Conservation (phyloP, 30 jellyfish, hydroid and myxozoan genomes). For the Hydractinia echinata region DNA sequence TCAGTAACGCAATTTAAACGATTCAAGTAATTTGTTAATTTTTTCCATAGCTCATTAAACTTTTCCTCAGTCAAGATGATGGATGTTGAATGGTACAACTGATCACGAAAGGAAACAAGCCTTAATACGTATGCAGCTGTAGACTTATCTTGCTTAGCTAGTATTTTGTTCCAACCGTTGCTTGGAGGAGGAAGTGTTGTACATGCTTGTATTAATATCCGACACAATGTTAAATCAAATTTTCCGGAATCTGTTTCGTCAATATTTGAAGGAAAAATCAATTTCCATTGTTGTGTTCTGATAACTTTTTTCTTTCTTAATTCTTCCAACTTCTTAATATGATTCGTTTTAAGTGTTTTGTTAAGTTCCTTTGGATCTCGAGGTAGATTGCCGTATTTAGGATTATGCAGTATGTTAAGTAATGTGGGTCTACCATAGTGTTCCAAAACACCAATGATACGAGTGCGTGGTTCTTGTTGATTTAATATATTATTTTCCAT, state of each 20-base stretch:
- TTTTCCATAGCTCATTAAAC: no score
- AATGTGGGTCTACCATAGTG: neutral
- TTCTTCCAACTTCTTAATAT: neutral
- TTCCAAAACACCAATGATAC: neutral
- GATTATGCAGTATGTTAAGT: neutral
- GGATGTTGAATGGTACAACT: no score
- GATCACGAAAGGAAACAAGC: no score
- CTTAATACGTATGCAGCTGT: neutral
- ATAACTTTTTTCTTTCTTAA: conserved; percentile 8
- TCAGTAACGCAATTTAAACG: no score
- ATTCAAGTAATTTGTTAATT: no score
- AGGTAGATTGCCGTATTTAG: neutral
- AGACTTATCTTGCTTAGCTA: neutral
- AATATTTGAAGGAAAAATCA: neutral
- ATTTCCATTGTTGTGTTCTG: neutral
- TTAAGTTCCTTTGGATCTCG: neutral
- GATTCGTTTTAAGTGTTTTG: neutral
- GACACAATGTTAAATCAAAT: conserved; percentile 5
- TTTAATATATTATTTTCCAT: no score
- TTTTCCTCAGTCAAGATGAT: no score
- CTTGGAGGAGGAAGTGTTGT: neutral
- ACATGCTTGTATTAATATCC: neutral
- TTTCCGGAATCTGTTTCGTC: neutral
- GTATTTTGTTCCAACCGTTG: neutral
- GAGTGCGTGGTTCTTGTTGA: no score